Percentiles rank a stretch among this genome's conserved stretches.
Evolutionary conservation across 2,888 invertebrate species (phyloP).

Genomic region (Parascotia fuliginaria): DNA sequence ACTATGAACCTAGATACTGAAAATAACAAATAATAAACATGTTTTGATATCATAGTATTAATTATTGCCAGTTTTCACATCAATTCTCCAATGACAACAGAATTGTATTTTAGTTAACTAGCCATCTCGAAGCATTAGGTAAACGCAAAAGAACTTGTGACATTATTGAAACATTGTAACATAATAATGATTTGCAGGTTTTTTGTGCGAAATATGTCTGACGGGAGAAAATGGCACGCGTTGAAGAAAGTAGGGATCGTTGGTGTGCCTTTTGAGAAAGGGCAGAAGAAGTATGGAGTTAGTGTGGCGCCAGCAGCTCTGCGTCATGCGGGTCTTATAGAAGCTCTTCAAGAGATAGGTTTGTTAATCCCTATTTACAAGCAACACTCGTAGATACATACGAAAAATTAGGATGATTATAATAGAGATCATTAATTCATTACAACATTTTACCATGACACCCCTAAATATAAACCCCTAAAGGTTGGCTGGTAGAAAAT

Average conservation of each 20-base stretch:
- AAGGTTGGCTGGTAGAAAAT: too few relatives aligned
- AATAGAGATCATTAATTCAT: too few relatives aligned
- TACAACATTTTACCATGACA: too few relatives aligned
- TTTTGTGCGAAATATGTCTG: slow-evolving; percentile 65
- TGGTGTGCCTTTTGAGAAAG: slow-evolving; percentile 93
- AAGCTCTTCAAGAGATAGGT: slow-evolving; percentile 87
- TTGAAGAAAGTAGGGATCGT: slow-evolving; percentile 88
- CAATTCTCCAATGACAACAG: slow-evolving; percentile 45
- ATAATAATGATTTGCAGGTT: slow-evolving; percentile 69
- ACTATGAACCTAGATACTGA: too few relatives aligned
- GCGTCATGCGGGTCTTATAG: slow-evolving; percentile 87
- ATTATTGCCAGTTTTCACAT: slow-evolving; percentile 55
- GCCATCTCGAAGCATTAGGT: slow-evolving; percentile 46
- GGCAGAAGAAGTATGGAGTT: slow-evolving; percentile 90
- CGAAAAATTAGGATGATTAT: too few relatives aligned
- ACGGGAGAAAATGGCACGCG: slow-evolving; percentile 59
- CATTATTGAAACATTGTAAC: slow-evolving; percentile 28
- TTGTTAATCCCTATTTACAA: slow-evolving; percentile 36
- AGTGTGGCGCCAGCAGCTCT: slow-evolving; percentile 89
- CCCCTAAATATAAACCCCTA: too few relatives aligned
- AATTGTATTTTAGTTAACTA: slow-evolving; percentile 43
- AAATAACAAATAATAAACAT: too few relatives aligned
- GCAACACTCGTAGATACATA: too few relatives aligned
- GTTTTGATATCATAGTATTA: too few relatives aligned
- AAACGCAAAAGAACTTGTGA: too few relatives aligned